Evolutionary conservation across 2,113 vertebrate genomes (phyloP).

Genomic region (Albula glossodonta): DNA sequence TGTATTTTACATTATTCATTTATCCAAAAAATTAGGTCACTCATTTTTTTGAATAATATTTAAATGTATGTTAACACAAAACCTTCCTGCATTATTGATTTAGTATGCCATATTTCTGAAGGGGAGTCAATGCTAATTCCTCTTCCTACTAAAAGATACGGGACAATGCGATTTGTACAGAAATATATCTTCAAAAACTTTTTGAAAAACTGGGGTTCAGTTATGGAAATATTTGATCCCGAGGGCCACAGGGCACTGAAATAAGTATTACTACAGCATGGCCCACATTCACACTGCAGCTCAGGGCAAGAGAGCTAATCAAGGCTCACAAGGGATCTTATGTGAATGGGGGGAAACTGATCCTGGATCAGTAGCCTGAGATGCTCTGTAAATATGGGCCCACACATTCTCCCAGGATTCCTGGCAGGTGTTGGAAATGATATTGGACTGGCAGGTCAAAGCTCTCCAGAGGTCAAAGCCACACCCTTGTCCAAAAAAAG

Average conservation of each 20-base stretch:
- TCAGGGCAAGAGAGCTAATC: no score
- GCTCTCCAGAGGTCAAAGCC: not conserved
- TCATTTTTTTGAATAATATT: not conserved
- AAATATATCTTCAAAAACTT: not conserved
- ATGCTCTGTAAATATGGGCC: no score
- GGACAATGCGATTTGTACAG: no score
- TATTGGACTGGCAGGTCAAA: not conserved
- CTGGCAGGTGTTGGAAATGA: not conserved
- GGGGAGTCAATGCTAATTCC: not conserved
- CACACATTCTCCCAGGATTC: not conserved
- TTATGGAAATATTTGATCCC: not conserved
- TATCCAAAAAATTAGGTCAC: not conserved
- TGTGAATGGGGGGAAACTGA: no score
- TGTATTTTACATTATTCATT: no score
- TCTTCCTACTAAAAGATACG: no score
- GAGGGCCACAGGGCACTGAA: not conserved
- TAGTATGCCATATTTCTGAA: not conserved
- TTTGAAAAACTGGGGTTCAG: not conserved
- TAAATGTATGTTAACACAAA: not conserved
- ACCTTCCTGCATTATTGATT: no score
- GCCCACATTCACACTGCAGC: no score
- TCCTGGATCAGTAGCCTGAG: no score
- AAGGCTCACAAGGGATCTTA: no score
- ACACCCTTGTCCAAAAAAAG: not conserved
- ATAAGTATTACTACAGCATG: not conserved